phyloP scores from a whole-genome alignment of 2,113 vertebrate genomes.

The Corythoichthys haematopterus region DNA sequence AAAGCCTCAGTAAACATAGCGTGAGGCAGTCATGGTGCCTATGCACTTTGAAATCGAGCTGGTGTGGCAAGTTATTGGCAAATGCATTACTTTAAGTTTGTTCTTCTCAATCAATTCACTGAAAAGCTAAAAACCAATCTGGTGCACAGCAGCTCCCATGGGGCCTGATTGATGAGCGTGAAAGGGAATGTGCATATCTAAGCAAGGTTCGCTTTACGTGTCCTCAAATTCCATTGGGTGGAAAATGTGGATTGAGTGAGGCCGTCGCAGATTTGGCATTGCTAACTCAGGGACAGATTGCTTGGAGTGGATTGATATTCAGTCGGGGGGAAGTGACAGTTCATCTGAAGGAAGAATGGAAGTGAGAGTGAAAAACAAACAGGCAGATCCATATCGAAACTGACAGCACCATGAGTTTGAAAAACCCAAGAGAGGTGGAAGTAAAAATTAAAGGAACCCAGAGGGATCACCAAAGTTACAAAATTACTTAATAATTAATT shows the following conservation, averaged over 20 bases:
- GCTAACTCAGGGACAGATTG: constrained; percentile 66
- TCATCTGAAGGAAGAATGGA: constrained; percentile 71
- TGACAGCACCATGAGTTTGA: constrained; percentile 49
- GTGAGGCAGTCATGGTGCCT: constrained; percentile 50
- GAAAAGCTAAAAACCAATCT: constrained; percentile 71
- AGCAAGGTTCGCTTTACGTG: constrained; percentile 63
- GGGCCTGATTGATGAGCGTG: constrained; percentile 67
- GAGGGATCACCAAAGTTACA: constrained; percentile 41
- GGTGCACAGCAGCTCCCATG: constrained; percentile 56
- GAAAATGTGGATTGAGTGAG: constrained; percentile 73
- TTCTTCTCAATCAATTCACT: constrained; percentile 72
- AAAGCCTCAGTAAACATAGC: constrained; percentile 45
- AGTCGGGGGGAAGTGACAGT: constrained; percentile 69
- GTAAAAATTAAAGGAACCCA: constrained; percentile 39
- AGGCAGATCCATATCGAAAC: constrained; percentile 63
- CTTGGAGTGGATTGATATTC: constrained; percentile 67
- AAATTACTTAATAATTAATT: constrained; percentile 44
- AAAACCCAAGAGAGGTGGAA: constrained; percentile 32
- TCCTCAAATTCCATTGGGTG: constrained; percentile 67
- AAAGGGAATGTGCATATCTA: constrained; percentile 67
- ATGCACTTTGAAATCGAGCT: constrained; percentile 56
- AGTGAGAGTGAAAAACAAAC: constrained; percentile 62
- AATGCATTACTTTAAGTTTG: constrained; percentile 71
- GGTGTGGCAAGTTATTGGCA: constrained; percentile 67
- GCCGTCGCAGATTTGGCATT: constrained; percentile 65